These are phyloP conservation scores for Cryptosula pallasiana DNA, from an alignment of 2,888 invertebrate genomes.

Conservation along the genomic window DNA sequence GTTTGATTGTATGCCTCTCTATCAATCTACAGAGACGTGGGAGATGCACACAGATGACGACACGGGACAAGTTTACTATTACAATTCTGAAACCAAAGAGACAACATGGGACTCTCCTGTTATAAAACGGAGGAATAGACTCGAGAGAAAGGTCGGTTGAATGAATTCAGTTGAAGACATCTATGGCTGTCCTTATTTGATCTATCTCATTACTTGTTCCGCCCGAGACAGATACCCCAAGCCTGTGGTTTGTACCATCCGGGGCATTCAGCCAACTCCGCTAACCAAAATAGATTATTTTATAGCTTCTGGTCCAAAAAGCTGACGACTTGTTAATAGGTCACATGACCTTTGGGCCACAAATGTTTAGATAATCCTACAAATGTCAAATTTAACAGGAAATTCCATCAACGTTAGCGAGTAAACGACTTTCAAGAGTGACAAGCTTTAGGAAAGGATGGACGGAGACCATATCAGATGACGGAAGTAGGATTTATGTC, in stretches of 20 bases:
- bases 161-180: no score
- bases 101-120: conserved; percentile 53
- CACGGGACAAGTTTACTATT: conserved; percentile 48
- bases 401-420: not conserved
- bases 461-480: conserved; percentile 18
- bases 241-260: no score
- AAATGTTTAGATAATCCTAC: no score
- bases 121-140: not conserved
- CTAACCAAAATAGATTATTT: no score
- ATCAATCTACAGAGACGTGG: conserved; percentile 46
- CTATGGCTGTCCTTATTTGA: no score
- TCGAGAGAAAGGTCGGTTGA: not conserved
- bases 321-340: no score
- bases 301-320: no score
- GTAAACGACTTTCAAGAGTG: conserved; percentile 12
- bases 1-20: no score
- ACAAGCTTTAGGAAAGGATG: conserved; percentile 22
- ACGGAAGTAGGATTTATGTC: conserved; percentile 15
- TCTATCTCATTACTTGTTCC: no score
- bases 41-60: conserved; percentile 46
- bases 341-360: no score
- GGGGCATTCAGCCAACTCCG: no score
- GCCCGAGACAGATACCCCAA: no score
- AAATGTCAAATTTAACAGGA: not conserved
- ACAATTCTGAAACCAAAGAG: conserved; percentile 45